These are phyloP conservation scores for Dicranocentrus wangi DNA, from an alignment of 2,888 invertebrate genomes.

Conservation along the genomic window DNA sequence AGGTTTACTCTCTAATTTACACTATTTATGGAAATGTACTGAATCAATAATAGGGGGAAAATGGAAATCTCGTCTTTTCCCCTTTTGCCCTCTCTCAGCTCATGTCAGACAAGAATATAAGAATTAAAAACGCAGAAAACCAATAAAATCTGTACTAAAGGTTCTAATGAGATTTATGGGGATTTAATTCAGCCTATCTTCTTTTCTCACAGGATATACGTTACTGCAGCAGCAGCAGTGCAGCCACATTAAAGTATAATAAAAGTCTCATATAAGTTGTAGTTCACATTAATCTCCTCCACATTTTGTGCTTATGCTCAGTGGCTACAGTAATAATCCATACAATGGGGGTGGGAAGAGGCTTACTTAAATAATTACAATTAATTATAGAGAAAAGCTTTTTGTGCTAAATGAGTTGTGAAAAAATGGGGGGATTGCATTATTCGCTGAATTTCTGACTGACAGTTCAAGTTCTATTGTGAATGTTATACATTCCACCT, in stretches of 20 bases:
- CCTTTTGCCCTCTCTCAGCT: background rate
- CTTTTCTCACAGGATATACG: constrained; percentile 35
- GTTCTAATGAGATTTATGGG: constrained; percentile 47
- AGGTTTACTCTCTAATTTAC: constrained; percentile 10
- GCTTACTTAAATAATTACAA: constrained; percentile 57
- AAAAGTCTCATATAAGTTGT: constrained; percentile 26
- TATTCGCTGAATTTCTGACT: constrained; percentile 46
- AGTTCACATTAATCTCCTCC: background rate
- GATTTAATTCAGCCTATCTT: constrained; percentile 39
- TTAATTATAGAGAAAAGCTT: constrained; percentile 61
- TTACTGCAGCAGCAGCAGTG: too few species aligned
- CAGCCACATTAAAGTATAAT: constrained; percentile 9
- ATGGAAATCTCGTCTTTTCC: background rate
- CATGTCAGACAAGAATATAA: background rate
- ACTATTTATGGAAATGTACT: background rate
- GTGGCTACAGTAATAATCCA: background rate
- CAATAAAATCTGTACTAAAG: constrained; percentile 10
- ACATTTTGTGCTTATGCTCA: background rate
- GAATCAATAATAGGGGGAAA: background rate
- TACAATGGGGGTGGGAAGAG: constrained; percentile 51
- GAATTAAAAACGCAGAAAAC: constrained; percentile 8
- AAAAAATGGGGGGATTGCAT: constrained; percentile 35
- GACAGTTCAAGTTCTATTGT: constrained; percentile 54
- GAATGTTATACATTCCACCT: constrained; percentile 30
- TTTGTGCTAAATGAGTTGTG: constrained; percentile 61